Evolutionary conservation across 2,888 invertebrate species (phyloP), one percentile per base, ranked within the genome.

Genomic region (Parnassius smintheus): DNA sequence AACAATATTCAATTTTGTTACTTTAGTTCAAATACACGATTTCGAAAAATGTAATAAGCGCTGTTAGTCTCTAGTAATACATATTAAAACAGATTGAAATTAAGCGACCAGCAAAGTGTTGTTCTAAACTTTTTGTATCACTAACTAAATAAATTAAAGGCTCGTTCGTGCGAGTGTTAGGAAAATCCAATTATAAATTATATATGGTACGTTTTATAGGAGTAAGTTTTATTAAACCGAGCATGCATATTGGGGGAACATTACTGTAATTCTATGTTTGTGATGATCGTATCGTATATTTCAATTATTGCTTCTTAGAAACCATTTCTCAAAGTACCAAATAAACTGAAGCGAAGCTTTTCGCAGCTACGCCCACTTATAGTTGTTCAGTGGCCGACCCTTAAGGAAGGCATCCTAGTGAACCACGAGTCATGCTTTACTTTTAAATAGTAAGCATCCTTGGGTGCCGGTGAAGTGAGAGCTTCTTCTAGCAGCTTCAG

Each of bases 401-500:
- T 85, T 62, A 92, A 70, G 1, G 92, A 92, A n/a, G 92, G 92
- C 83, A 89, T 87, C 66, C 92, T 83, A 35, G 89, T 91, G 71
- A 92, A 92, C 92, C 92, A 92, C 42, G 92, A 90, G 70, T 92
- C 92, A 55, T 84, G 88, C 70, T 92, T 92, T 73, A 91, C 83
- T 75, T 90, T 92, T 69, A 92, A 77, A 68, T 91, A 91, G 75
- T 92, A 92, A 44, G 88, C 80, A 75, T 94, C 93, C 69, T 91
- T 88, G 25, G 94, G 94, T 41, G 92, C 81, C 13, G 91, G 92
- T 55, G 92, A 87, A 68, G 90, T 93, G 13, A 95, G 89, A 9
- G 94, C 94, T 58, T 94, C 93, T 74, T 94, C 94, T 57, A 95
- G 87, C 22, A 93, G 89, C 72, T 92, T 93, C 68, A 94, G 81